phyloP scores from a whole-genome alignment of 2,888 invertebrate genomes.

The Argynnis bischoffii region DNA sequence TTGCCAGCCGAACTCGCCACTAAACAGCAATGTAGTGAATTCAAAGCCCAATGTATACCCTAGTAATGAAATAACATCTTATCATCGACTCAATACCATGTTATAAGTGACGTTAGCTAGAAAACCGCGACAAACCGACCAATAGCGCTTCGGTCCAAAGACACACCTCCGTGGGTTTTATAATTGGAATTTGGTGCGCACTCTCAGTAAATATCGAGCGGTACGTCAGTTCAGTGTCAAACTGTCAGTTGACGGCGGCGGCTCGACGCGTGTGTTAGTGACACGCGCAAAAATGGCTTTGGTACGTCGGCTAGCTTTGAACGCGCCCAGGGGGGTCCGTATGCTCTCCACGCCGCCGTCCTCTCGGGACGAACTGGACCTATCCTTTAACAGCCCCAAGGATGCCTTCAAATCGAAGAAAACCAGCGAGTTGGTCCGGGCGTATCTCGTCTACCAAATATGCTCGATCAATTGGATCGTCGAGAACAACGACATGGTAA shows the following conservation, averaged over 20 bases:
- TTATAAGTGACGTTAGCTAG: neutral
- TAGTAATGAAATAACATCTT: neutral
- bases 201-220: conserved; percentile 65
- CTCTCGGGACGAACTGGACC: conserved; percentile 88
- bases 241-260: conserved; percentile 63
- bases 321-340: conserved; percentile 63
- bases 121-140: conserved; percentile 45
- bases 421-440: conserved; percentile 94
- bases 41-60: neutral
- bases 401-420: conserved; percentile 98
- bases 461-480: conserved; percentile 94
- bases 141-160: conserved; percentile 57
- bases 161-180: conserved; percentile 78
- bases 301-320: conserved; percentile 69
- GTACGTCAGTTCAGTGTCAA: conserved; percentile 55
- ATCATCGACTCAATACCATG: neutral
- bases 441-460: conserved; percentile 94
- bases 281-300: conserved; percentile 65
- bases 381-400: conserved; percentile 92
- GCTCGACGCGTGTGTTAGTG: conserved; percentile 56
- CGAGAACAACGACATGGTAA: conserved; percentile 96
- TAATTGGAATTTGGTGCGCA: conserved; percentile 78
- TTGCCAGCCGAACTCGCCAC: neutral
- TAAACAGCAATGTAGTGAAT: neutral
- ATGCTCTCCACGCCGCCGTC: conserved; percentile 54